A percentile compares a stretch with the other conserved stretches of the same genome.
phyloP scores from a whole-genome alignment of 1,140 invertebrate species.

The Scaptomyza graminum region DNA sequence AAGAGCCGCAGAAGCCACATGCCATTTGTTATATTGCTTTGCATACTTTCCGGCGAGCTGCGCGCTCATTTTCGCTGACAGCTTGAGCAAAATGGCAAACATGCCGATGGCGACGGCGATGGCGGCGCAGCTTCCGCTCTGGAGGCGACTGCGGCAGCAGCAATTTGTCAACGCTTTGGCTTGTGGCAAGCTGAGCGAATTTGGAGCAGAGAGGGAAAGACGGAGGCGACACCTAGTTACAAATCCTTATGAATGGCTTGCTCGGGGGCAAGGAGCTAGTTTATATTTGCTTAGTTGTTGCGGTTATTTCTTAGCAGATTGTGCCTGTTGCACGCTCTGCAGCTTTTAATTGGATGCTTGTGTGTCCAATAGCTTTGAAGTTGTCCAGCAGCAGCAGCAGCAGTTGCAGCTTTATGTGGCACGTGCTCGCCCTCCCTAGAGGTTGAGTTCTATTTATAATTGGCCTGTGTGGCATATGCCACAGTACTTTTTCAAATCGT shows the following conservation, averaged over 20 bases:
- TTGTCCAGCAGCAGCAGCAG: conserved; percentile 32
- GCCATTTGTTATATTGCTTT: conserved; percentile 67
- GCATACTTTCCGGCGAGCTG: conserved; percentile 62
- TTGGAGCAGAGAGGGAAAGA: conserved; percentile 26
- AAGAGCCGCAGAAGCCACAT: conserved; percentile 49
- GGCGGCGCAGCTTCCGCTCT: conserved; percentile 21
- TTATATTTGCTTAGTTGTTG: conserved; percentile 40
- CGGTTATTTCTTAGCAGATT: background rate
- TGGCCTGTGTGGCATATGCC: conserved; percentile 51
- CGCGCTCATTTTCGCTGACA: conserved; percentile 54
- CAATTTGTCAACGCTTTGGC: conserved; percentile 78
- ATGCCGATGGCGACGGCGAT: conserved; percentile 65
- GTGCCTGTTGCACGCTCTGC: conserved; percentile 17
- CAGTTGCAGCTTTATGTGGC: conserved; percentile 23
- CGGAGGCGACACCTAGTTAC: conserved; percentile 52
- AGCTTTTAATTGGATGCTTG: conserved; percentile 16
- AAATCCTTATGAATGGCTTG: conserved; percentile 73
- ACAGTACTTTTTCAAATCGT: conserved; percentile 52
- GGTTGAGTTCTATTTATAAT: conserved; percentile 64
- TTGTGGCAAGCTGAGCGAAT: conserved; percentile 71
- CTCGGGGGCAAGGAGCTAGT: conserved; percentile 4
- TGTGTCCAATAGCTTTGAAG: conserved; percentile 27
- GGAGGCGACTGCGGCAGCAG: conserved; percentile 16
- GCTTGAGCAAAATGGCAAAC: conserved; percentile 76
- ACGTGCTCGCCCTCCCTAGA: conserved; percentile 7